These are phyloP conservation scores for Pelobates cultripes DNA, from an alignment of 2,797 vertebrate species.

Conservation along the genomic window DNA sequence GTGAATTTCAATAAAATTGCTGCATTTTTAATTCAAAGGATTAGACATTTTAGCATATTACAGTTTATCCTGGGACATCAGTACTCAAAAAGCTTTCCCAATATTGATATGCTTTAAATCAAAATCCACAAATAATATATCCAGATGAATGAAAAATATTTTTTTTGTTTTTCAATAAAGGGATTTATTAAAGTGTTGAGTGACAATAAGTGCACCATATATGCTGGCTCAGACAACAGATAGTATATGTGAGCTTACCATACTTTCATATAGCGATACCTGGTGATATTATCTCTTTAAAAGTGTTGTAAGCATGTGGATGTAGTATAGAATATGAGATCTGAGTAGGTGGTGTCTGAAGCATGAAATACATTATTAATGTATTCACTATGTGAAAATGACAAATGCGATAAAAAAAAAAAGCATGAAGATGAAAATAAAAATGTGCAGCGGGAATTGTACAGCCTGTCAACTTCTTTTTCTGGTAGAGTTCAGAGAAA, in stretches of 20 bases:
- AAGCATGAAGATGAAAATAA: neutral
- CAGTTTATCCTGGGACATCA: too few species aligned
- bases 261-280: slow-evolving; percentile 15
- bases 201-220: neutral
- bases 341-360: slow-evolving; percentile 49
- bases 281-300: slow-evolving; percentile 17
- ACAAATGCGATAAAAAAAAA: slow-evolving; percentile 31
- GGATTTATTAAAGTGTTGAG: neutral
- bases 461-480: neutral
- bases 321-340: slow-evolving; percentile 4
- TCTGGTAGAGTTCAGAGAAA: neutral
- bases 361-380: slow-evolving; percentile 46
- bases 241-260: neutral
- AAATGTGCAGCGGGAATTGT: neutral
- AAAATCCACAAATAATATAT: too few species aligned
- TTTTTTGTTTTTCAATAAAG: too few species aligned
- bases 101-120: too few species aligned
- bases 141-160: too few species aligned
- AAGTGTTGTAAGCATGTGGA: neutral
- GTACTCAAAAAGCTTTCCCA: too few species aligned
- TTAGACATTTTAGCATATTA: too few species aligned
- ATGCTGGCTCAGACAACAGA: neutral
- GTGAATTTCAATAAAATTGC: too few species aligned
- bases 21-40: too few species aligned
- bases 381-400: slow-evolving; percentile 16